Base-by-base conservation (phyloP, 2,888 invertebrate species). In the Netelia virgata region DNA sequence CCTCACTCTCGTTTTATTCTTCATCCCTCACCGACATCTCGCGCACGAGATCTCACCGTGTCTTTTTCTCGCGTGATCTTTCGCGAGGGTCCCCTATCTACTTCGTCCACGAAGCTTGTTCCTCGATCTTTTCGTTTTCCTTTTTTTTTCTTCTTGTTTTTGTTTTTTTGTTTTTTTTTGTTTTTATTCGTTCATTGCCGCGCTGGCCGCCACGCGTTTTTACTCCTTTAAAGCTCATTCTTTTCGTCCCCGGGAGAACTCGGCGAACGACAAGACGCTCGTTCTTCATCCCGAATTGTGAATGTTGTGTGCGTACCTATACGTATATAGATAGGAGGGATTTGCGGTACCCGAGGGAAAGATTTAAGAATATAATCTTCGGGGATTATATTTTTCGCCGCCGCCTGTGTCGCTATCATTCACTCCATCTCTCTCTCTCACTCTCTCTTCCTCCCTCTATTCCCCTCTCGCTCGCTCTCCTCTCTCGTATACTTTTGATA, bases 161-260 rank as follows among this genome's bases (percentile, higher is more conserved):
- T n/a, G n/a, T 43, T 50, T 64, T 61, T 23, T 72, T 11, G 36
- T 76, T 76, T 78, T 76, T 28, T 36, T 6, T 36, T 36, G 3
- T 36, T 36, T 36, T 6, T 36, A 36, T 36, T 36, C 36, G 36
- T 36, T 83, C 75, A 70, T 72, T 72, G 79, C 82, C 82, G 66
- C 75, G 74, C 79, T 57, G 75, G 61, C 53, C 74, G 78, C 82
- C 78, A 66, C 47, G 47, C 64, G 75, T 85, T 85, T 85, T 82
- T 82, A 79, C 82, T 79, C 69, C 79, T 78, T 81, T 66, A 70
- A 74, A 83, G 77, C 85, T 85, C 83, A 83, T 83, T 83, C 85
- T 83, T 85, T 68, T 83, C 53, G 72, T 74, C 61, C 83, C 63
- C 76, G 80, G 64, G 70, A 69, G 68, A 63, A 61, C 69, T 14